Evolutionary conservation across 2,888 invertebrate genomes (phyloP).

Genomic region (Abscondita cerata): DNA sequence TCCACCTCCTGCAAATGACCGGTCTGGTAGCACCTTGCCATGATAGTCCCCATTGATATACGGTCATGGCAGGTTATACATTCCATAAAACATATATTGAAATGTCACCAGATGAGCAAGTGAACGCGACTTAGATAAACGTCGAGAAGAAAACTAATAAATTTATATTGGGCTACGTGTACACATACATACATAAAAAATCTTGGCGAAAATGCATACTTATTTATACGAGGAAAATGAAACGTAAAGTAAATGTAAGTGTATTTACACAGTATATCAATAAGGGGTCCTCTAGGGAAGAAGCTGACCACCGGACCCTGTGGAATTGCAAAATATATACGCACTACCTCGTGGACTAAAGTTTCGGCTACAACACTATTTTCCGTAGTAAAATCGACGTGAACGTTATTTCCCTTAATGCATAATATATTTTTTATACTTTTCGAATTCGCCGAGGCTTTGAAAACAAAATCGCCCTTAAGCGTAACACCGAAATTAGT

Average conservation of each 20-base stretch:
- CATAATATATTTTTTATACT: constrained; percentile 57
- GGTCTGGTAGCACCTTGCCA: constrained; percentile 55
- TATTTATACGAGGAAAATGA: constrained; percentile 15
- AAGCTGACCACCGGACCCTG: constrained; percentile 55
- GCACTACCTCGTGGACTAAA: constrained; percentile 35
- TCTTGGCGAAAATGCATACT: not conserved
- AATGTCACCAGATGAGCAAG: constrained; percentile 53
- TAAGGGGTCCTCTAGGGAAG: constrained; percentile 55
- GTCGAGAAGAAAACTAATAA: constrained; percentile 42
- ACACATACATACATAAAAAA: not conserved
- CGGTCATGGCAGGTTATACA: constrained; percentile 55
- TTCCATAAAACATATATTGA: constrained; percentile 59
- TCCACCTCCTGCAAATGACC: constrained; percentile 40
- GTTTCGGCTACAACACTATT: constrained; percentile 36
- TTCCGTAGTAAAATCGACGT: constrained; percentile 27
- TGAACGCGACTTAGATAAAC: constrained; percentile 51
- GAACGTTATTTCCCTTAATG: constrained; percentile 52
- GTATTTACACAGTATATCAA: constrained; percentile 61
- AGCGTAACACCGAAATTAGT: constrained; percentile 19
- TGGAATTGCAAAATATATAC: constrained; percentile 57
- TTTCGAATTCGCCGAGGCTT: too few species aligned
- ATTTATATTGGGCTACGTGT: constrained; percentile 36
- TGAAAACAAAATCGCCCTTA: constrained; percentile 46
- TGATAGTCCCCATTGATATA: constrained; percentile 59
- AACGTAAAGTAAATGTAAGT: constrained; percentile 46